Base-by-base conservation (phyloP, 1,140 invertebrate species). In the Drosophila sulfurigaster region DNA sequence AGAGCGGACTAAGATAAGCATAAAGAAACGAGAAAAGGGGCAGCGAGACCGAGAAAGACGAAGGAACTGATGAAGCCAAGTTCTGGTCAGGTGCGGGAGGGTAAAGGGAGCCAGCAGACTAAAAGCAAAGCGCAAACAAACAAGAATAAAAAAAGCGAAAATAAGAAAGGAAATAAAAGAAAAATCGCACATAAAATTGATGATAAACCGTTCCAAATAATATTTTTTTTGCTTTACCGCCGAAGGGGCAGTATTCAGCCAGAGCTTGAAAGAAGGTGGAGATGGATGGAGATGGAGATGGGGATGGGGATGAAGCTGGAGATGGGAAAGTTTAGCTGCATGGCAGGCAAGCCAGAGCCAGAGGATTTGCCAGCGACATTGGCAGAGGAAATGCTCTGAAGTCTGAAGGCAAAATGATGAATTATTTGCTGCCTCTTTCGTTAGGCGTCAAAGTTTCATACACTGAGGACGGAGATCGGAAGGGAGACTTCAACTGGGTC, bases 201-300 rank as follows among this genome's bases (percentile, higher is more conserved):
- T 88, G 85, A 88, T 88, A 88, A 88, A 88, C 87, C 85, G 87
- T 89, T 89, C 85, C 85, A 88, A 90, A 88, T 88, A 88, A 88
- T 88, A 89, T 85, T 73, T 89, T 25, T 82, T 59, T 60, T 51
- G 43, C 16, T 38, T 32, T 56, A 58, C 32, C 30, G 68, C 62
- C 60, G 45, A 32, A 15, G 41, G 60, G 68, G 68, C 59, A 71
- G 60, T 25, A 11, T 43, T 51, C 25, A 56, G 32, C 11, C 4
- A 38, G 35, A 15, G 16, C 5, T 20, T 20, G 54, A 11, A 20
- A 6, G 15, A 6, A 52, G 54, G 15, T 16, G 25, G 28, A 35
- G 30, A 16, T 10, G 54, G 32, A 13, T 5, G 35, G 35, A 38
- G 35, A 10, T 8, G 25, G 32, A 2, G 4, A 4, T 15, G 43